Evolutionary conservation across 2,888 invertebrate genomes (phyloP).

Genomic region (Amorpha juglandis): DNA sequence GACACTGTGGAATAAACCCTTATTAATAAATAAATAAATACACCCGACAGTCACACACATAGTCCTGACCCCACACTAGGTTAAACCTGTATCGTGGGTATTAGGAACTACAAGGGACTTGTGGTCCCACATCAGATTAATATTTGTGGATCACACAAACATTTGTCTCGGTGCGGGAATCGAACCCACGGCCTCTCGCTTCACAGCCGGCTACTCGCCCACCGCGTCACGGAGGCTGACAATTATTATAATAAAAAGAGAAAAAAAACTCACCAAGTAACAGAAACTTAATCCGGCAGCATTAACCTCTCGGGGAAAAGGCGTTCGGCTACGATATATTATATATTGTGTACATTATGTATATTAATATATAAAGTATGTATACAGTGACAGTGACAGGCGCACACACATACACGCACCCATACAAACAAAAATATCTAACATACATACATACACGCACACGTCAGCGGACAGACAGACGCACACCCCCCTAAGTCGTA

Average conservation of each 20-base stretch:
- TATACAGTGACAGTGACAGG: constrained; percentile 27
- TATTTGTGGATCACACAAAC: no score
- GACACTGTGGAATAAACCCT: neutral
- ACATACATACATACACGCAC: constrained; percentile 6
- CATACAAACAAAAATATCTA: constrained; percentile 25
- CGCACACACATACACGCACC: constrained; percentile 27
- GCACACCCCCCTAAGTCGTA: constrained; percentile 57
- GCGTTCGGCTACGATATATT: constrained; percentile 54
- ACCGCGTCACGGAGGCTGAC: no score
- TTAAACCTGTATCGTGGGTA: no score
- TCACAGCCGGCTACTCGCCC: no score
- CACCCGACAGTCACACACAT: no score
- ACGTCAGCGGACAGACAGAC: constrained; percentile 29
- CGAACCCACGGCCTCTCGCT: no score
- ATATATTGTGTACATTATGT: constrained; percentile 41
- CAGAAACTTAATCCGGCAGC: constrained; percentile 64
- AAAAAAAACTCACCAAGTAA: constrained; percentile 66
- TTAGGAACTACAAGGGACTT: no score
- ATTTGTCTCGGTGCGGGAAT: no score
- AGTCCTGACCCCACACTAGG: no score
- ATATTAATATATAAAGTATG: constrained; percentile 46
- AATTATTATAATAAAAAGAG: constrained; percentile 29
- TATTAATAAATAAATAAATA: no score
- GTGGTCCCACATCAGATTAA: no score
- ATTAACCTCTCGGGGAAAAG: constrained; percentile 53